Conservation (phyloP, 1,140 invertebrate genomes). For the Conus betulinus region DNA sequence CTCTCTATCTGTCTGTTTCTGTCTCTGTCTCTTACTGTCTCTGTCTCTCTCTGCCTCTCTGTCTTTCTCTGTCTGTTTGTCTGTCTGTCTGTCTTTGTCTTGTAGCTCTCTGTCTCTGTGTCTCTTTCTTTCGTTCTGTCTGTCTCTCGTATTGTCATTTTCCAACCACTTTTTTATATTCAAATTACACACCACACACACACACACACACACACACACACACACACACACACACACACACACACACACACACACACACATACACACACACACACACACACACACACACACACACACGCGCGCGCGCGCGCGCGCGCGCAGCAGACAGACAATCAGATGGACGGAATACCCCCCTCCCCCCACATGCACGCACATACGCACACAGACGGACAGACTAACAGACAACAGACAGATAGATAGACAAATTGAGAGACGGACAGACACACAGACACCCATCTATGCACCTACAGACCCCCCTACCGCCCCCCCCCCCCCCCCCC, state of each 20-base stretch:
- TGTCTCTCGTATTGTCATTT: too few relatives aligned
- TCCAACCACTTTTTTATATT: too few relatives aligned
- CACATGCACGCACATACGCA: not conserved
- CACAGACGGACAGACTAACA: not conserved
- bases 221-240: too few relatives aligned
- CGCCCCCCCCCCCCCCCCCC: not conserved
- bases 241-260: too few relatives aligned
- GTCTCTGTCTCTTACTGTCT: not conserved
- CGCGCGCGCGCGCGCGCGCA: too few relatives aligned
- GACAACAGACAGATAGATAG: not conserved
- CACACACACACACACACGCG: too few relatives aligned
- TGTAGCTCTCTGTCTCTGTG: too few relatives aligned
- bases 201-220: too few relatives aligned
- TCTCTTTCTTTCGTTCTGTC: too few relatives aligned
- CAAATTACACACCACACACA: too few relatives aligned
- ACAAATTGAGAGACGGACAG: not conserved
- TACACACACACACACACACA: too few relatives aligned
- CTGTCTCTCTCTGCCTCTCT: conserved; percentile 12
- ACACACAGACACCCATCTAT: not conserved
- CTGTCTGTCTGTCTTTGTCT: not conserved
- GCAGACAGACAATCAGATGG: not conserved
- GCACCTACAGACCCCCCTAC: too few relatives aligned
- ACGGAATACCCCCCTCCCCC: not conserved
- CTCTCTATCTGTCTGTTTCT: not conserved
- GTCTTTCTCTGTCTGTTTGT: not conserved